Evolutionary conservation across 2,888 invertebrate species (phyloP).

Genomic region (Mythimna vitellina): DNA sequence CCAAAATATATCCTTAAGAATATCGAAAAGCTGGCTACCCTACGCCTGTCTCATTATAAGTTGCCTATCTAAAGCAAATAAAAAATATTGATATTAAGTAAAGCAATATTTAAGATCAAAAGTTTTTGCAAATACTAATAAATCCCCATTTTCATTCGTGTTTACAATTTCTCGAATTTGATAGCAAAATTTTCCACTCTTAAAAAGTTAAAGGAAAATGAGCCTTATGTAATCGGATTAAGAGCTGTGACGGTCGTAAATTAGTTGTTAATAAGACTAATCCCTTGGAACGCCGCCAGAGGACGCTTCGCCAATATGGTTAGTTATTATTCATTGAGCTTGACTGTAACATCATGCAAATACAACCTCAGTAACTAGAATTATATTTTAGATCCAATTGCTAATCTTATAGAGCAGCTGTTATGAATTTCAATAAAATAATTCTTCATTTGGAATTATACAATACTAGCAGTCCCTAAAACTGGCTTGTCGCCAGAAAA

Average conservation of each 20-base stretch:
- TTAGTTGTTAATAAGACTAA: constrained; percentile 40
- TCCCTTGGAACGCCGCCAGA: constrained; percentile 46
- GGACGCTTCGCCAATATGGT: constrained; percentile 42
- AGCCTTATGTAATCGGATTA: constrained; percentile 10
- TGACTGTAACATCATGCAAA: constrained; percentile 43
- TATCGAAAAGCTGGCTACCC: too few species aligned
- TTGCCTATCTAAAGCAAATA: too few species aligned
- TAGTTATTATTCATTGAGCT: constrained; percentile 48
- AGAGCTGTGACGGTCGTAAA: constrained; percentile 29
- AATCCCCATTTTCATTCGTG: background rate
- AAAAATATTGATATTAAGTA: constrained; percentile 3
- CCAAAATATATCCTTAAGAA: too few species aligned
- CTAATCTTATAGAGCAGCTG: constrained; percentile 3
- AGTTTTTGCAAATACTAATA: background rate
- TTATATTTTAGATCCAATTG: constrained; percentile 35
- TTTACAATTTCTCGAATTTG: constrained; percentile 13
- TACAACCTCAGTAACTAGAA: constrained; percentile 17
- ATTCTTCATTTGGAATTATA: background rate
- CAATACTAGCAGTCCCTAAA: too few species aligned
- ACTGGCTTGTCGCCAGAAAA: too few species aligned
- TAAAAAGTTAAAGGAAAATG: background rate
- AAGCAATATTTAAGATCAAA: constrained; percentile 1
- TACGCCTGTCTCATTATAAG: too few species aligned
- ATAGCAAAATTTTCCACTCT: background rate
- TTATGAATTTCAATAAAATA: constrained; percentile 16